Evolutionary conservation across 2,888 invertebrate species (phyloP).

Genomic region (Arge pagana): DNA sequence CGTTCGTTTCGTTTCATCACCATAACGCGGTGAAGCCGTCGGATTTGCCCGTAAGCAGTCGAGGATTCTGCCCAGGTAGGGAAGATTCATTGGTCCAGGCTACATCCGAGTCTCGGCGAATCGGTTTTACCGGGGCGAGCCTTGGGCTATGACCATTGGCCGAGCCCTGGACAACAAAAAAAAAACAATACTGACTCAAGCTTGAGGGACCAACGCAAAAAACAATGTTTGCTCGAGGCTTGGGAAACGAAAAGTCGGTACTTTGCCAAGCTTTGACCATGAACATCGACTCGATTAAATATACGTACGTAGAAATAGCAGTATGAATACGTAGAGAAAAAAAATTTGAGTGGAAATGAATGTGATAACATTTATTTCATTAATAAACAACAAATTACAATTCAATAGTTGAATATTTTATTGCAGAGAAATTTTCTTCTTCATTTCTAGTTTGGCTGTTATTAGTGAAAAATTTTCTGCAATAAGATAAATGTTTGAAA

Average conservation of each 20-base stretch:
- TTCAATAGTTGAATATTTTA: neutral
- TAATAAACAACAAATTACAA: too few relatives aligned
- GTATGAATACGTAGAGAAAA: too few relatives aligned
- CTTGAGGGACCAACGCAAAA: neutral
- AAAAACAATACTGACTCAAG: neutral
- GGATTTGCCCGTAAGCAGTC: too few relatives aligned
- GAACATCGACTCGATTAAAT: neutral
- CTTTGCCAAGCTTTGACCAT: neutral
- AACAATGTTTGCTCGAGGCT: neutral
- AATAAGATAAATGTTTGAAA: neutral
- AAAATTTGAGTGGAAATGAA: too few relatives aligned
- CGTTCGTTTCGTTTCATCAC: neutral
- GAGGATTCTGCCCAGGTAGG: neutral
- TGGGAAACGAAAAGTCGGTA: neutral
- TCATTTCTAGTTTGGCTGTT: neutral
- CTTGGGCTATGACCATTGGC: neutral
- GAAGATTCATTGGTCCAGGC: too few relatives aligned
- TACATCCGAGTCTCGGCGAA: too few relatives aligned
- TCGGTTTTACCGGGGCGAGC: too few relatives aligned
- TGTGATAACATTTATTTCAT: too few relatives aligned
- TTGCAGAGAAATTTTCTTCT: neutral
- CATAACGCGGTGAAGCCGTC: too few relatives aligned
- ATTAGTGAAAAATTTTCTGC: neutral
- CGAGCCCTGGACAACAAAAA: neutral
- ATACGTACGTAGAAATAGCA: too few relatives aligned